Conservation (phyloP, 1,140 invertebrate species). For the Eueides isabella region DNA sequence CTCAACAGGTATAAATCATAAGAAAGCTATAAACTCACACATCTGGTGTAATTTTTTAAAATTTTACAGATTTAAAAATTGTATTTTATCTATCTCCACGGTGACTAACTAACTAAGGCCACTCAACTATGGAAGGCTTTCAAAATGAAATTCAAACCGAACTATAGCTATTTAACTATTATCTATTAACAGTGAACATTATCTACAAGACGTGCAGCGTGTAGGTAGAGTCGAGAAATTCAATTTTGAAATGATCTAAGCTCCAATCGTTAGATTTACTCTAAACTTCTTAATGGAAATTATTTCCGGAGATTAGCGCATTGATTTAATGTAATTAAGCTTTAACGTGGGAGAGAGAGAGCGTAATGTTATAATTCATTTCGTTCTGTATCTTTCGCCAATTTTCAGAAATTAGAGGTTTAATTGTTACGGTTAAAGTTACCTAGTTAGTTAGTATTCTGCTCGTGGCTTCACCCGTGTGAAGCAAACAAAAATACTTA, state of each 20-base stretch:
- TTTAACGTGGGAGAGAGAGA: background rate
- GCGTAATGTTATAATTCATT: too few species aligned
- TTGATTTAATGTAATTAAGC: background rate
- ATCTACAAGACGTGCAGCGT: slow-evolving; percentile 24
- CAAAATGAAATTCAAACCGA: slow-evolving; percentile 23
- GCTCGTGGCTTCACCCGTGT: too few species aligned
- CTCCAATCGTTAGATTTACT: slow-evolving; percentile 17
- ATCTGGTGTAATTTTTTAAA: too few species aligned
- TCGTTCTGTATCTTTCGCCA: too few species aligned
- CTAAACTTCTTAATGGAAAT: slow-evolving; percentile 24
- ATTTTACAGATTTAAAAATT: too few species aligned
- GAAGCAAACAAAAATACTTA: too few species aligned
- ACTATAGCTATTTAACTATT: slow-evolving; percentile 19
- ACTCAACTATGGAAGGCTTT: slow-evolving; percentile 8
- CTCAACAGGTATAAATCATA: too few species aligned
- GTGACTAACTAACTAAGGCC: background rate
- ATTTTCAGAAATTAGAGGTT: too few species aligned
- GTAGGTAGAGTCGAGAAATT: slow-evolving; percentile 24
- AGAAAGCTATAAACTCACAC: too few species aligned
- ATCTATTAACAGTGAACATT: slow-evolving; percentile 28
- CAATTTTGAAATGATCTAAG: slow-evolving; percentile 19
- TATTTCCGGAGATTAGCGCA: slow-evolving; percentile 14
- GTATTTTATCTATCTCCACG: too few species aligned
- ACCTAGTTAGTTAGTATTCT: too few species aligned
- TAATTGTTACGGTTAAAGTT: too few species aligned